phyloP scores from a whole-genome alignment of 2,797 vertebrate genomes.

The Chanos chanos region DNA sequence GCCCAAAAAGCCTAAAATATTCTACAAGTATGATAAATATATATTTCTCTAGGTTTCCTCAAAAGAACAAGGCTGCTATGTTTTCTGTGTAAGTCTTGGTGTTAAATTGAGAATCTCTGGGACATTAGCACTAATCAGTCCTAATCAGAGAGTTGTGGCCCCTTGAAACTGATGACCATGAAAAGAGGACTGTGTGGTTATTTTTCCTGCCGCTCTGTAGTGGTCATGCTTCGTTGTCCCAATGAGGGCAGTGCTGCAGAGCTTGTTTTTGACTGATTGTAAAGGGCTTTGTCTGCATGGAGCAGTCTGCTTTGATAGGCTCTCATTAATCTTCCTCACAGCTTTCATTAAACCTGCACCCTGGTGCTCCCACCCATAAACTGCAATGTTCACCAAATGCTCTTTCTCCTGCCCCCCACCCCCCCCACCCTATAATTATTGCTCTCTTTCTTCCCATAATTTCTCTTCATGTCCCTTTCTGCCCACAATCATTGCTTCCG shows the following conservation, averaged over 20 bases:
- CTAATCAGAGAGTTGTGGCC: neutral
- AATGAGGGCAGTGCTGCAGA: neutral
- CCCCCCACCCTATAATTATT: conserved; percentile 20
- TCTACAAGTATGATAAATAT: no score
- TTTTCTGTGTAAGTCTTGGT: no score
- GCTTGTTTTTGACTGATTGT: conserved; percentile 6
- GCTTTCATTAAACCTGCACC: conserved; percentile 34
- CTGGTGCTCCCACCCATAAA: conserved; percentile 3
- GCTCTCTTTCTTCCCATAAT: neutral
- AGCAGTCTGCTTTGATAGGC: conserved; percentile 17
- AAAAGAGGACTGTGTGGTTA: conserved; percentile 1
- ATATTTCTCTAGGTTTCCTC: no score
- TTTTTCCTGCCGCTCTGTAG: neutral
- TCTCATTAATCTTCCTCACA: conserved; percentile 34
- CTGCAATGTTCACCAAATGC: neutral
- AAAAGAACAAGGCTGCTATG: no score
- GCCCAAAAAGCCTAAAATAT: no score
- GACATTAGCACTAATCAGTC: no score
- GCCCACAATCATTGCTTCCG: no score
- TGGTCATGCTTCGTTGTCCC: neutral
- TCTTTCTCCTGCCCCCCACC: conserved; percentile 11
- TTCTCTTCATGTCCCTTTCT: conserved; percentile 19
- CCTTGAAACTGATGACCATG: conserved; percentile 4
- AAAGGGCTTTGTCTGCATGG: conserved; percentile 10
- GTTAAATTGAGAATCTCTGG: no score